Evolutionary conservation across 2,113 vertebrate species (phyloP).

Genomic region (Lichenostomus cassidix): DNA sequence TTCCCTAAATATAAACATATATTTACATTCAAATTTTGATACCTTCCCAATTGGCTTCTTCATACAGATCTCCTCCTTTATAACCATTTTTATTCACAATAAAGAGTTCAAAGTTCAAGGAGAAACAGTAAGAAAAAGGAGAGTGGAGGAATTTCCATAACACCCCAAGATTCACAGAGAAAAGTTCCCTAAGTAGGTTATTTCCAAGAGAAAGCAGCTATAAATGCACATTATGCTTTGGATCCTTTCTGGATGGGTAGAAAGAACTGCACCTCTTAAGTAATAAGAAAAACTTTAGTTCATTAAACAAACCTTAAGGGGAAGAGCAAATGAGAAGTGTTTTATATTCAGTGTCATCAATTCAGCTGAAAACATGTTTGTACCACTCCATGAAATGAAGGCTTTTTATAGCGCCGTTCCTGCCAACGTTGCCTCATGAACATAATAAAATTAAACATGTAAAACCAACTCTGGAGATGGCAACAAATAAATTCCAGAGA

Average conservation of each 20-base stretch:
- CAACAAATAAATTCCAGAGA: slow-evolving; percentile 10
- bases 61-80: background rate
- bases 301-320: slow-evolving; percentile 64
- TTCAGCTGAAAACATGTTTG: slow-evolving; percentile 69
- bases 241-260: background rate
- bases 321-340: slow-evolving; percentile 55
- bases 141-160: background rate
- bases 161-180: background rate
- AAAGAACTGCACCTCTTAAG: slow-evolving; percentile 36
- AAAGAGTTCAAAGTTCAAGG: background rate
- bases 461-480: slow-evolving; percentile 33
- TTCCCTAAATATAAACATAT: background rate
- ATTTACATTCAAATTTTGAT: background rate
- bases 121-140: background rate
- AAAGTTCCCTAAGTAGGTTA: background rate
- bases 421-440: slow-evolving; percentile 45
- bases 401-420: slow-evolving; percentile 54
- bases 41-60: background rate
- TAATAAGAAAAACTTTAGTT: slow-evolving; percentile 40
- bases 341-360: slow-evolving; percentile 67
- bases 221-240: background rate
- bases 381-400: slow-evolving; percentile 40
- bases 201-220: background rate
- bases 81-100: background rate
- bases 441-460: slow-evolving; percentile 56